Evolutionary conservation across 2,797 vertebrate species (phyloP).

Genomic region (Hemibagrus guttatus): DNA sequence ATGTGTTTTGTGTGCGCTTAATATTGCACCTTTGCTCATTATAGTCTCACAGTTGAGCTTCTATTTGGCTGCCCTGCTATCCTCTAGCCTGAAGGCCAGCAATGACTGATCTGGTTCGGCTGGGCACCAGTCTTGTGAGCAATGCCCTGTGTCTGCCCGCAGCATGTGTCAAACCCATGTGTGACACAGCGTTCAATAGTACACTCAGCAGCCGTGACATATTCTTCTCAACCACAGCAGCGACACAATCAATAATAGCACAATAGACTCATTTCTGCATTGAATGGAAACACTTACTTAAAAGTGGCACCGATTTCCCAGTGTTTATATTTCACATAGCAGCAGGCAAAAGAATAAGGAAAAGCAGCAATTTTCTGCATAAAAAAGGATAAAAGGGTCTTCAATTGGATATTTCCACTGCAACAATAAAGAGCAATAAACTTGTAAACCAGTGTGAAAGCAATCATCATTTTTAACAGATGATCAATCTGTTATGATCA

Average conservation of each 20-base stretch:
- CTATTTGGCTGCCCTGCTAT: not conserved
- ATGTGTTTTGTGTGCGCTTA: not conserved
- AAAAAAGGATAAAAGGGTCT: slow-evolving; percentile 27
- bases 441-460: slow-evolving; percentile 26
- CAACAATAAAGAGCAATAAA: slow-evolving; percentile 11
- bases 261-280: slow-evolving; percentile 55
- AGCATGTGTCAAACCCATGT: slow-evolving; percentile 40
- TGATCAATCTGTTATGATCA: slow-evolving; percentile 43
- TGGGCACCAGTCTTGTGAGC: slow-evolving; percentile 51
- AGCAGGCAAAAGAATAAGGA: slow-evolving; percentile 28
- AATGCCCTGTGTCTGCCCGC: slow-evolving; percentile 49
- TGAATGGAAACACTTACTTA: slow-evolving; percentile 40
- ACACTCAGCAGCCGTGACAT: slow-evolving; percentile 48
- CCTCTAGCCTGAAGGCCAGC: slow-evolving; percentile 20
- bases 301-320: slow-evolving; percentile 45
- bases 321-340: slow-evolving; percentile 37
- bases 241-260: slow-evolving; percentile 49
- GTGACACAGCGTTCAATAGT: slow-evolving; percentile 48
- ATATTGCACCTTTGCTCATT: slow-evolving; percentile 3
- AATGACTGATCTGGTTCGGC: slow-evolving; percentile 35
- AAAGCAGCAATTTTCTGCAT: slow-evolving; percentile 31
- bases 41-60: slow-evolving; percentile 15
- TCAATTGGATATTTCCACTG: slow-evolving; percentile 10
- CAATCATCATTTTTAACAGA: slow-evolving; percentile 43
- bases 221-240: slow-evolving; percentile 50